Conservation (phyloP, 1,140 invertebrate genomes). For the Asobara japonica region DNA sequence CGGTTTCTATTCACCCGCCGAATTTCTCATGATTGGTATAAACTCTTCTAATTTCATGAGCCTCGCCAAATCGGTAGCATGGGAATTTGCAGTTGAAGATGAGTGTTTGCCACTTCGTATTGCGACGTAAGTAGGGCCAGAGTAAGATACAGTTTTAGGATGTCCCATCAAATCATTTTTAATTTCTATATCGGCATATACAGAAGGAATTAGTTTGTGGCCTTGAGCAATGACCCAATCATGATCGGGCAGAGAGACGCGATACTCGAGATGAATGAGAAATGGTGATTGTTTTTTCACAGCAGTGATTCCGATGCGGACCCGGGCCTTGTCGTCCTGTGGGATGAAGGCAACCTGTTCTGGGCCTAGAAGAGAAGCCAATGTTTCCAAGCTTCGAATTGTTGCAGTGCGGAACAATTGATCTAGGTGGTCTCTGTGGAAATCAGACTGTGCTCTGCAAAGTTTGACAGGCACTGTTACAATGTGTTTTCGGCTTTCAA, state of each 20-base stretch:
- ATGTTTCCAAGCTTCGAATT: conserved; percentile 26
- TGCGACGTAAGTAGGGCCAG: conserved; percentile 59
- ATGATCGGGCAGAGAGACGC: conserved; percentile 50
- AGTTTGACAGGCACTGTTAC: conserved; percentile 31
- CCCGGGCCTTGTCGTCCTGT: conserved; percentile 47
- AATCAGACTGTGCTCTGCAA: conserved; percentile 12
- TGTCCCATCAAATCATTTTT: conserved; percentile 43
- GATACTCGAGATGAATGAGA: conserved; percentile 60
- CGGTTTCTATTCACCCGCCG: conserved; percentile 52
- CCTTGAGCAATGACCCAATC: conserved; percentile 51
- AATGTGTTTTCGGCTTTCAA: neutral
- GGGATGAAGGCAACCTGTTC: conserved; percentile 41
- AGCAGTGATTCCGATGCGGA: conserved; percentile 39
- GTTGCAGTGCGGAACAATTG: conserved; percentile 11
- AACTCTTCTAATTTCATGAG: conserved; percentile 44
- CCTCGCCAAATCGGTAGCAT: conserved; percentile 52
- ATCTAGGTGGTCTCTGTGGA: conserved; percentile 13
- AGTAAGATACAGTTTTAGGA: conserved; percentile 49
- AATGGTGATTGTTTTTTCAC: conserved; percentile 43
- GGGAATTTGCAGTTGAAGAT: conserved; percentile 51
- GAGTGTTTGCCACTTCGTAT: conserved; percentile 54
- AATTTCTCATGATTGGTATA: conserved; percentile 41
- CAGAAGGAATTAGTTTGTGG: conserved; percentile 53
- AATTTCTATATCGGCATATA: conserved; percentile 49
- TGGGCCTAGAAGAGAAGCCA: conserved; percentile 43